Conservation (phyloP, 1,140 invertebrate genomes). For the Hestina assimilis region DNA sequence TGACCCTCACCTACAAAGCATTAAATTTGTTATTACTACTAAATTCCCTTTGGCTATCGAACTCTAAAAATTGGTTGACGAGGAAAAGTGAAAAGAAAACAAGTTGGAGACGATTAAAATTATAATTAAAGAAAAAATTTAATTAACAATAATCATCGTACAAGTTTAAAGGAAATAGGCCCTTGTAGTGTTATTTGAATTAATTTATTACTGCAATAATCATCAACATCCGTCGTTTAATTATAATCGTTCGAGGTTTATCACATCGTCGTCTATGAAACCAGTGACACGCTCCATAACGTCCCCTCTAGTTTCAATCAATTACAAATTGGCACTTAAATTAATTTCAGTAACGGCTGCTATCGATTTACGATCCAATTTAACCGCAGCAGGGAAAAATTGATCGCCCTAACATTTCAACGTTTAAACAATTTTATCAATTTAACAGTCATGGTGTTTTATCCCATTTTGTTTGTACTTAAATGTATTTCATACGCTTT, state of each 20-base stretch:
- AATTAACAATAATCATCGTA: no score
- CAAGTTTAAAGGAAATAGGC: not conserved
- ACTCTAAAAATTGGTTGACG: no score
- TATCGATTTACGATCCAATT: constrained; percentile 70
- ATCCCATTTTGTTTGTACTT: no score
- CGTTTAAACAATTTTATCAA: constrained; percentile 13
- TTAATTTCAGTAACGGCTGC: constrained; percentile 63
- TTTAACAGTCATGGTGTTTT: not conserved
- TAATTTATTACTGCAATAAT: no score
- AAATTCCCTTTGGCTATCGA: no score
- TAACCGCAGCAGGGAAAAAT: constrained; percentile 42
- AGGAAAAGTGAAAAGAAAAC: no score
- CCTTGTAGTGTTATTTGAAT: not conserved
- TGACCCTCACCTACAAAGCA: no score
- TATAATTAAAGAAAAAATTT: no score
- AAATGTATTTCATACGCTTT: no score
- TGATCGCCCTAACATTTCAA: constrained; percentile 22
- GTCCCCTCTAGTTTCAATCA: constrained; percentile 58
- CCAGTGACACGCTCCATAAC: constrained; percentile 28
- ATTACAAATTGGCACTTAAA: constrained; percentile 60
- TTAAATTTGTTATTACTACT: no score
- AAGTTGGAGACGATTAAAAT: no score
- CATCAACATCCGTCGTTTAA: not conserved
- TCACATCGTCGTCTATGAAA: constrained; percentile 11
- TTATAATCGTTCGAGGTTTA: not conserved